Evolutionary conservation across 2,113 vertebrate species (phyloP).

Genomic region (Oxyruncus cristatus): DNA sequence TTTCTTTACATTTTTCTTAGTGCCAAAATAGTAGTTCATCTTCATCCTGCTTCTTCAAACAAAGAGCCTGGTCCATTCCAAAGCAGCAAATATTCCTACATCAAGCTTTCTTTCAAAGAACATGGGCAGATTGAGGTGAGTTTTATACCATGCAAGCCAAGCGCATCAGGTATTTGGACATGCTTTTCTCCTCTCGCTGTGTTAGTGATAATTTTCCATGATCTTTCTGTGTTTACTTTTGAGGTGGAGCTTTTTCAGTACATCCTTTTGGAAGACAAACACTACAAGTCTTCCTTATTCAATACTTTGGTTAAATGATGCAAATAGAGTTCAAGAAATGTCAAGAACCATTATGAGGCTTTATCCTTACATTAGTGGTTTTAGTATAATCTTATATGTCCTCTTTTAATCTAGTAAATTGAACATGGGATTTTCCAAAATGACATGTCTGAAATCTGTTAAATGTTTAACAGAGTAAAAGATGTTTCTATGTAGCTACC

Average conservation of each 20-base stretch:
- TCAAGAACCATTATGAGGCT: neutral
- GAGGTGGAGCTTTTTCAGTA: slow-evolving; percentile 19
- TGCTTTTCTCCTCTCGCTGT: neutral
- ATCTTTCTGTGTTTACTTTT: slow-evolving; percentile 21
- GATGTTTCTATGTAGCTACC: neutral
- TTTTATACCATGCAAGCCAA: neutral
- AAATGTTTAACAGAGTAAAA: neutral
- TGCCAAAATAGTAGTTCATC: slow-evolving; percentile 96
- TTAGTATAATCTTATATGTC: neutral
- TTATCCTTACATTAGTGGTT: neutral
- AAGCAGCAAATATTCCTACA: slow-evolving; percentile 88
- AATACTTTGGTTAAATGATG: neutral
- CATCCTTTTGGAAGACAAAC: neutral
- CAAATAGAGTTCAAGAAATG: neutral
- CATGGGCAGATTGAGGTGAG: slow-evolving; percentile 96
- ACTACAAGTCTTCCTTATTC: neutral
- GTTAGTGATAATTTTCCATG: neutral
- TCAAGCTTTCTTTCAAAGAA: slow-evolving; percentile 96
- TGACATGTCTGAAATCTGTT: neutral
- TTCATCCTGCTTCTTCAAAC: slow-evolving; percentile 81
- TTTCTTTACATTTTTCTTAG: slow-evolving; percentile 63
- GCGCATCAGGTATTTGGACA: neutral
- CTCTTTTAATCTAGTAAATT: neutral
- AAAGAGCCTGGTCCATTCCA: slow-evolving; percentile 95
- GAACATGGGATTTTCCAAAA: neutral